Base-by-base conservation (phyloP, 2,888 invertebrate species). In the Cheilosia scutellata region DNA sequence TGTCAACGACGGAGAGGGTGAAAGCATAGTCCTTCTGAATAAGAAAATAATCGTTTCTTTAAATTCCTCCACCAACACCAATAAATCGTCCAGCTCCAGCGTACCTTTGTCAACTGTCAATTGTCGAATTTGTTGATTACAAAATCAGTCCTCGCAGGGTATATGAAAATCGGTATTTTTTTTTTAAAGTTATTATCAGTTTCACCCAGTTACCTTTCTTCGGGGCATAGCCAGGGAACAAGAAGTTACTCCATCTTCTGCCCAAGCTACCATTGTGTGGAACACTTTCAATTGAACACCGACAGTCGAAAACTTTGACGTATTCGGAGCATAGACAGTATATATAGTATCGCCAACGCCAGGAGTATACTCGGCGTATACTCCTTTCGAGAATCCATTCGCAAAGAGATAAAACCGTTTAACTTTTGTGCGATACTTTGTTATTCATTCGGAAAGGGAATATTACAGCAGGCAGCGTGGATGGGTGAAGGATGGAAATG, bases 121-220 rank as follows among this genome's bases (percentile, higher is more conserved):
- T 80, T 84, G 80, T 71, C 80, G 84, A 84, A 76, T 80, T 84
- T 71, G 80, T 84, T 84, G 84, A 84, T 84, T 84, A 84, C 58
- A 70, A 79, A 84, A 84, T 83, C 83, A 65, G 74, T 58, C 62
- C 72, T 44, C 37, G 74, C 4, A 25, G 42, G 66, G 37, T 27
- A n/a, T 60, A 63, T 29, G 27, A 66, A 80, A 66, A 55, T 53
- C 60, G 44, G 44, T 79, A 51, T 31, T 27, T 33, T 49, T 42
- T 57, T 11, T 27, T 33, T 20, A 9, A 55, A 66, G 60, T 72
- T 82, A 71, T 80, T 84, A 79, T 80, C 80, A 80, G 80, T 75
- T 80, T 44, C 44, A 51, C 70, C 72, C 62, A 72, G 37, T 78
- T 65, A 75, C 83, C 84, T 84, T 37, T 9, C 37, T 37, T 37